Evolutionary conservation across 2,113 vertebrate species (phyloP).

Genomic region (Crotalus helleri): DNA sequence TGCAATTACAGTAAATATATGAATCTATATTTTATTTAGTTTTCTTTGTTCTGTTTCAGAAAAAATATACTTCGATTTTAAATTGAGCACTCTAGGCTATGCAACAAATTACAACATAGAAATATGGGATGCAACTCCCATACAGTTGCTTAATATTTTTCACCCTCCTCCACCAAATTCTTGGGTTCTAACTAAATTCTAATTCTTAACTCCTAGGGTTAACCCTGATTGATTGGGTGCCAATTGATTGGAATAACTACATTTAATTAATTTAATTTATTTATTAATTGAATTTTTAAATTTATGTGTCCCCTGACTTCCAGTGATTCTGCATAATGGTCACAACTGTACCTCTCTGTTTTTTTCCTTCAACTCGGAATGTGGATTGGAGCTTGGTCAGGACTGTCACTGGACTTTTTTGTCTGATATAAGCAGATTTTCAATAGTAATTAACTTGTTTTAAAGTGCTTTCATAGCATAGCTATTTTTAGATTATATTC

Average conservation of each 20-base stretch:
- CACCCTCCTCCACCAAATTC: neutral
- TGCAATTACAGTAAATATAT: neutral
- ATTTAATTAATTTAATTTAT: neutral
- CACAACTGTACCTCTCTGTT: neutral
- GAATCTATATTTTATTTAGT: neutral
- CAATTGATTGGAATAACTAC: neutral
- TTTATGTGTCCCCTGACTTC: neutral
- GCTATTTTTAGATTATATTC: conserved; percentile 5
- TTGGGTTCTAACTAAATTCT: neutral
- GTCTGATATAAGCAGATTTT: neutral
- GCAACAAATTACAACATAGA: neutral
- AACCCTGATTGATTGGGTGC: neutral
- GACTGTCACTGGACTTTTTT: neutral
- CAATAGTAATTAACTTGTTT: neutral
- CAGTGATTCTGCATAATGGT: neutral
- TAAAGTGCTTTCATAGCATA: conserved; percentile 1
- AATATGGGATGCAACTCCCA: neutral
- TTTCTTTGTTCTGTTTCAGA: neutral
- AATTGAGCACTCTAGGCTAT: neutral
- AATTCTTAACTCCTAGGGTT: neutral
- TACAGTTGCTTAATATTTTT: neutral
- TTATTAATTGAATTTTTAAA: neutral
- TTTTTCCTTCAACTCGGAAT: neutral
- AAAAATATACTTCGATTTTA: neutral
- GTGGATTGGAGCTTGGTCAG: neutral